Percentiles rank a stretch among this genome's conserved stretches.
Evolutionary conservation across 2,888 invertebrate species (phyloP).

Genomic region (Euclidia mi): DNA sequence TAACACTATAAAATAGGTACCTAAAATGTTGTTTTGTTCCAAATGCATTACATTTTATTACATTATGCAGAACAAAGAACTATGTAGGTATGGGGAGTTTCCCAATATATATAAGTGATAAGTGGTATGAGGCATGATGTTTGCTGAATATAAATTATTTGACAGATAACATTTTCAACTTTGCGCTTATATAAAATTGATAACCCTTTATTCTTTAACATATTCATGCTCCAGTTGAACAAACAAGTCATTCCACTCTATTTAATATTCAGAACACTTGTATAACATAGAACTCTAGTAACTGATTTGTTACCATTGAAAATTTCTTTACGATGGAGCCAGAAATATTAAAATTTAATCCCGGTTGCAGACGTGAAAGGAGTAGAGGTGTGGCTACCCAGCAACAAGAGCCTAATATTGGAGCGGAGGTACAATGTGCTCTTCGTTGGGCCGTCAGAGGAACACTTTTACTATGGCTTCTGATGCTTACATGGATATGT

Average conservation of each 20-base stretch:
- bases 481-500: conserved; percentile 87
- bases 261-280: neutral
- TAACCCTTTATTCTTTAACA: conserved; percentile 5
- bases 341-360: conserved; percentile 12
- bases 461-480: conserved; percentile 82
- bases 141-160: neutral
- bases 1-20: too few relatives aligned
- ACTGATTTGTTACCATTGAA: too few relatives aligned
- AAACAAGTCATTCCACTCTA: conserved; percentile 3
- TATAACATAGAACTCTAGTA: too few relatives aligned
- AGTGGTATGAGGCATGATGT: neutral
- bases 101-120: too few relatives aligned
- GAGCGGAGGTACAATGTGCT: conserved; percentile 79
- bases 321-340: conserved; percentile 21
- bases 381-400: conserved; percentile 60
- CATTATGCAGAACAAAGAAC: too few relatives aligned
- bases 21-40: too few relatives aligned
- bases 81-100: too few relatives aligned
- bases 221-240: conserved; percentile 1
- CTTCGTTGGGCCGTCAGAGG: conserved; percentile 82
- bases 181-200: neutral
- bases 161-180: conserved; percentile 1
- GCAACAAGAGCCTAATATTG: conserved; percentile 71
- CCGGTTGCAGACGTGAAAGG: conserved; percentile 76
- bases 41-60: too few relatives aligned